These are phyloP conservation scores for Strigops habroptila DNA, from an alignment of 2,113 vertebrate genomes.

Conservation along the genomic window DNA sequence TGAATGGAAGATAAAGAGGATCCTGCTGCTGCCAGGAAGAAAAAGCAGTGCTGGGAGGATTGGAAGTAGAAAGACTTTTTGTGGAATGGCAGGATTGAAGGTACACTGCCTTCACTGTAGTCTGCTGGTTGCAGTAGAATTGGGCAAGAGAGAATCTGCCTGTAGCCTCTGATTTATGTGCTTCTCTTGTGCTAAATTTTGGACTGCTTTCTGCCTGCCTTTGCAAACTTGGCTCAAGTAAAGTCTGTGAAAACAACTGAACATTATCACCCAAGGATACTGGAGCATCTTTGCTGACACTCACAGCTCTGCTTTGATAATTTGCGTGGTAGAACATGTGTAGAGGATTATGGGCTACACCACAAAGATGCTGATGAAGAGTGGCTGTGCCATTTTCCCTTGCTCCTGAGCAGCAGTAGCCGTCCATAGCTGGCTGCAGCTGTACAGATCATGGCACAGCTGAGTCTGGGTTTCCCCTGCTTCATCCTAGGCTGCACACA, in stretches of 20 bases:
- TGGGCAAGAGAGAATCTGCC: background rate
- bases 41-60: rapidly evolving
- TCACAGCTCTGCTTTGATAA: conserved; percentile 1
- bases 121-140: background rate
- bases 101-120: background rate
- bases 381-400: background rate
- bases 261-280: background rate
- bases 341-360: background rate
- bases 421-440: background rate
- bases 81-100: background rate
- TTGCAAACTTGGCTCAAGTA: background rate
- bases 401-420: background rate
- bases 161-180: background rate
- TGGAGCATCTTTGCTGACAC: background rate
- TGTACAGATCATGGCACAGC: background rate
- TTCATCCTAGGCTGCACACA: background rate
- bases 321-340: background rate
- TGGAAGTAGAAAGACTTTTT: background rate
- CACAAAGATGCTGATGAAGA: background rate
- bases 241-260: background rate
- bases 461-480: background rate
- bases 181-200: background rate
- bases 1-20: background rate
- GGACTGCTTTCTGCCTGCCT: background rate
- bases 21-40: background rate